These are phyloP conservation scores for Agonum fuliginosum DNA, from an alignment of 2,888 invertebrate species.

Conservation along the genomic window DNA sequence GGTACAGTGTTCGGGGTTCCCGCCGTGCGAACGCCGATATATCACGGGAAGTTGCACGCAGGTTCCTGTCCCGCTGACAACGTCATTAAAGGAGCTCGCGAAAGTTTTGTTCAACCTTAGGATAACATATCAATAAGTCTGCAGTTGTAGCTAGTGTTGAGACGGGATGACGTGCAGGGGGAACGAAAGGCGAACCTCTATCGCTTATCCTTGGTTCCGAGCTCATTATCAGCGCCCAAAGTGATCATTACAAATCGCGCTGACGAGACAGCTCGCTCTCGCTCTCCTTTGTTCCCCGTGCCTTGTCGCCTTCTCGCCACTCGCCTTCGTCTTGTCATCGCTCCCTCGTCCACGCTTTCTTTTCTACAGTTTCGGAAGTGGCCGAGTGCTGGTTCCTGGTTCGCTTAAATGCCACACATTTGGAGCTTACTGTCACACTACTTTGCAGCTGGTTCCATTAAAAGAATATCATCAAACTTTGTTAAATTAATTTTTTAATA, in stretches of 20 bases:
- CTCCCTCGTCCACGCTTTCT: slow-evolving; percentile 12
- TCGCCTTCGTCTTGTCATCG: neutral
- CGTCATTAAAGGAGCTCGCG: slow-evolving; percentile 54
- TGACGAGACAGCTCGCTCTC: slow-evolving; percentile 50
- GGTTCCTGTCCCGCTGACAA: slow-evolving; percentile 24
- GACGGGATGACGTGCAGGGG: neutral
- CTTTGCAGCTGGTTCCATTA: neutral
- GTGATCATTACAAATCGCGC: slow-evolving; percentile 59
- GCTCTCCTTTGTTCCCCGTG: slow-evolving; percentile 6
- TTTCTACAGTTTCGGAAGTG: slow-evolving; percentile 16
- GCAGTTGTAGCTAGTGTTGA: slow-evolving; percentile 27
- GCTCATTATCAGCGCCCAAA: slow-evolving; percentile 59
- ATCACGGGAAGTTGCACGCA: slow-evolving; percentile 52
- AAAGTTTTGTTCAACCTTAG: slow-evolving; percentile 56
- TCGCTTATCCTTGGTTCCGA: slow-evolving; percentile 58
- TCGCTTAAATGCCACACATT: neutral
- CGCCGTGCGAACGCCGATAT: slow-evolving; percentile 30
- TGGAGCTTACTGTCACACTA: slow-evolving; percentile 8
- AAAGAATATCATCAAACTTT: neutral
- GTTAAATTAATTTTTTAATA: no score
- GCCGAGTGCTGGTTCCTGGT: neutral
- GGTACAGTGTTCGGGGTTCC: neutral
- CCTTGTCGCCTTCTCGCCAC: slow-evolving; percentile 16
- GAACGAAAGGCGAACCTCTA: slow-evolving; percentile 42
- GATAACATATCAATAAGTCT: slow-evolving; percentile 58